Percentiles rank a stretch among this genome's conserved stretches.
phyloP scores from a whole-genome alignment of 2,113 vertebrate genomes.

The Scopus umbretta region DNA sequence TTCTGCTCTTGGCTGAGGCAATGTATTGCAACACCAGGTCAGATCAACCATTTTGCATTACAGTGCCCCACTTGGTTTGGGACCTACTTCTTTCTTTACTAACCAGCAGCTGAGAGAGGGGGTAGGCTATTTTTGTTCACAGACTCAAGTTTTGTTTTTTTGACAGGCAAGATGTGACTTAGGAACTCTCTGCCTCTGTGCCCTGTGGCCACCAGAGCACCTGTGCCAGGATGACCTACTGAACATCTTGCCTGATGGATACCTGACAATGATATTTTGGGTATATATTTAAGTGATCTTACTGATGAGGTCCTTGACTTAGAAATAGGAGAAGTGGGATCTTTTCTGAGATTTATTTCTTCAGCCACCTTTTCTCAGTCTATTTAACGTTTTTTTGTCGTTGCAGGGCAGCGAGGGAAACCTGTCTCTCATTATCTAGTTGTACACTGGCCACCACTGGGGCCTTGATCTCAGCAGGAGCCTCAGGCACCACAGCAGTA shows the following conservation, averaged over 20 bases:
- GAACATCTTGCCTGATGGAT: background rate
- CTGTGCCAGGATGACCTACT: background rate
- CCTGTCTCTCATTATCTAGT: conserved; percentile 65
- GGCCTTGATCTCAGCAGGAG: conserved; percentile 56
- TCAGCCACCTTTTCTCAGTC: conserved; percentile 12
- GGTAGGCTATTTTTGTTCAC: background rate
- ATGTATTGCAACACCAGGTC: background rate
- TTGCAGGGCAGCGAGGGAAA: conserved; percentile 37
- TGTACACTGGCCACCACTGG: conserved; percentile 33
- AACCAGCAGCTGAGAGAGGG: background rate
- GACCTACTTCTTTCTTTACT: background rate
- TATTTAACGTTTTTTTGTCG: background rate
- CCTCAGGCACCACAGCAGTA: conserved; percentile 41
- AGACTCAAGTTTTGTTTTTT: background rate
- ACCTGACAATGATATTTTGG: background rate
- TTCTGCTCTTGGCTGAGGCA: background rate
- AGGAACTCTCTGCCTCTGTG: background rate
- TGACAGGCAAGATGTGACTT: background rate
- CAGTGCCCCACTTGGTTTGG: background rate
- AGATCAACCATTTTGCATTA: background rate
- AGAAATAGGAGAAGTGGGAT: background rate
- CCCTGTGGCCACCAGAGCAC: background rate
- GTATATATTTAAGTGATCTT: background rate
- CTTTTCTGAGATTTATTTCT: conserved; percentile 21
- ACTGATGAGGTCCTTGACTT: background rate